Conservation (phyloP, 2,888 invertebrate species). For the Hesperia comma region DNA sequence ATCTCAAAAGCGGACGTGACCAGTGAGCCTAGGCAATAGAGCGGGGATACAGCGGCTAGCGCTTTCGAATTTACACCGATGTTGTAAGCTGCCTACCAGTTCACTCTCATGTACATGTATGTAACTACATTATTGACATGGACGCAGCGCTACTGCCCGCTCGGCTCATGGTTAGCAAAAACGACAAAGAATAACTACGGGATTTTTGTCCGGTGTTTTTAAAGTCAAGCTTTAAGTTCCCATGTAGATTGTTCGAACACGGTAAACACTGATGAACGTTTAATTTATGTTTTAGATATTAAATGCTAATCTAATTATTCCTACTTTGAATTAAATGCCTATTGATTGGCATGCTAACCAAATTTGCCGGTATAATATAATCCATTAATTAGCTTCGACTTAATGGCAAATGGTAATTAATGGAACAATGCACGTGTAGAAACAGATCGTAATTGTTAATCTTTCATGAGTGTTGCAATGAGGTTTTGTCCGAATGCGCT, state of each 20-base stretch:
- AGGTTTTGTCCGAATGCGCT: not conserved
- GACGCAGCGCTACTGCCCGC: conserved; percentile 52
- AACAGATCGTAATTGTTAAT: conserved; percentile 4
- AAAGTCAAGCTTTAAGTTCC: conserved; percentile 13
- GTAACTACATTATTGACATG: conserved; percentile 52
- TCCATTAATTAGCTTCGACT: conserved; percentile 30
- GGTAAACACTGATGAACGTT: not conserved
- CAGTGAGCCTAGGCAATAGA: conserved; percentile 33
- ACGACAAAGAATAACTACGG: conserved; percentile 13
- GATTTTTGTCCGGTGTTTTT: conserved; percentile 27
- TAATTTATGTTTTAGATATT: not conserved
- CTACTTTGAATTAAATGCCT: conserved; percentile 27
- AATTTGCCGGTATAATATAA: conserved; percentile 31
- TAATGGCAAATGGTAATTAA: conserved; percentile 32
- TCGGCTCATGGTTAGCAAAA: conserved; percentile 43
- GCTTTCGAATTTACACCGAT: conserved; percentile 56
- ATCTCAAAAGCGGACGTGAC: conserved; percentile 36
- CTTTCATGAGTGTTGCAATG: conserved; percentile 1
- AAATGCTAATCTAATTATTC: conserved; percentile 6
- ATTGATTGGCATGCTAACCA: conserved; percentile 28
- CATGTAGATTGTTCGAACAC: not conserved
- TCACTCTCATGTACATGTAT: conserved; percentile 50
- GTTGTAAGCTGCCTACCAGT: conserved; percentile 48
- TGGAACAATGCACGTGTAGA: conserved; percentile 17
- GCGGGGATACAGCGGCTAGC: conserved; percentile 28